These are phyloP conservation scores for Crocodylus rhombifer DNA, from an alignment of 2,797 vertebrate species.

Conservation along the genomic window DNA sequence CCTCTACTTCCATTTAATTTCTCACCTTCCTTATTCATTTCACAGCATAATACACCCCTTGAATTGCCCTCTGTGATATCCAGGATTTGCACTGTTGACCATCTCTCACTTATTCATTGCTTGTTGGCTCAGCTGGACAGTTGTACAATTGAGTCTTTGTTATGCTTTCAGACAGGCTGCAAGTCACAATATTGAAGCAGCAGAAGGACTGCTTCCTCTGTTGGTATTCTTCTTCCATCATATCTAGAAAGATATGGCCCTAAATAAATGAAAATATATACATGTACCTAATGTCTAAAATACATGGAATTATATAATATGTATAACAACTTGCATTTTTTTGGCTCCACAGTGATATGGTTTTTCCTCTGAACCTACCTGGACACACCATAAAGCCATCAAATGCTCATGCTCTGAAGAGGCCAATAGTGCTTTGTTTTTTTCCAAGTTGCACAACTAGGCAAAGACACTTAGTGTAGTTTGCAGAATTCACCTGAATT, in stretches of 20 bases:
- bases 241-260: constrained; percentile 39
- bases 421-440: not conserved
- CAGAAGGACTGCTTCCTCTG: constrained; percentile 69
- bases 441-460: constrained; percentile 30
- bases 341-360: not conserved
- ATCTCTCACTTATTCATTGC: constrained; percentile 75
- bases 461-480: constrained; percentile 21
- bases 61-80: constrained; percentile 73
- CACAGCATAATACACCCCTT: constrained; percentile 63
- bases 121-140: constrained; percentile 80
- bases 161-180: constrained; percentile 71
- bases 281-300: not conserved
- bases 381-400: not conserved
- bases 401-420: constrained; percentile 8
- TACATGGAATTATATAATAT: not conserved
- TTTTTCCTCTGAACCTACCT: not conserved
- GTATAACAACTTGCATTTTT: not conserved
- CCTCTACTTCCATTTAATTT: constrained; percentile 43
- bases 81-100: constrained; percentile 75
- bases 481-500: constrained; percentile 14
- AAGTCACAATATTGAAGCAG: constrained; percentile 78
- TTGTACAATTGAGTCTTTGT: constrained; percentile 77
- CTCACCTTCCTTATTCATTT: constrained; percentile 46
- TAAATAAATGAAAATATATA: constrained; percentile 39
- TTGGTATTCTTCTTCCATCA: constrained; percentile 56